phyloP scores from a whole-genome alignment of 2,113 vertebrate species.

The rabbit (Oryctolagus cuniculus) region DNA sequence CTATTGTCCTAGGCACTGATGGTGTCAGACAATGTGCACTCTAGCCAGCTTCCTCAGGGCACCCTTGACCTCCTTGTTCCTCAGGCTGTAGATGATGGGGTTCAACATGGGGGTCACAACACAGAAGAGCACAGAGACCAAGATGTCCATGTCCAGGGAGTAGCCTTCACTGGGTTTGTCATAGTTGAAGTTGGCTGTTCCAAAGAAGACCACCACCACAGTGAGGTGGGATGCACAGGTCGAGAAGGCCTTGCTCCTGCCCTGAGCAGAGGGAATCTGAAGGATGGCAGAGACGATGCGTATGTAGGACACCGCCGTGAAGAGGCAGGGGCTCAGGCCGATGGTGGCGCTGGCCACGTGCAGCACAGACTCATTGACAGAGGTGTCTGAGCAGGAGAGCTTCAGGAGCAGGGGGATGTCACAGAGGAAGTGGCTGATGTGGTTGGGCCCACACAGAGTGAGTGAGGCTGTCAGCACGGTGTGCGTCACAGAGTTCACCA shows the following conservation, averaged over 20 bases:
- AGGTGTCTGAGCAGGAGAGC: constrained; percentile 73
- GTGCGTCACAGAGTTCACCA: constrained; percentile 74
- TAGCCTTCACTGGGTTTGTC: too few relatives aligned
- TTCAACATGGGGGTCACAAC: constrained; percentile 69
- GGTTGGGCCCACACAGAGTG: constrained; percentile 63
- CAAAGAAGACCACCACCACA: constrained; percentile 22
- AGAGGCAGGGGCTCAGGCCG: constrained; percentile 63
- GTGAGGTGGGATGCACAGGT: constrained; percentile 63
- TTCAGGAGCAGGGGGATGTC: constrained; percentile 70
- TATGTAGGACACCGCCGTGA: constrained; percentile 53
- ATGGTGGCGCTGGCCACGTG: constrained; percentile 52
- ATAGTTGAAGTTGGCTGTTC: constrained; percentile 20
- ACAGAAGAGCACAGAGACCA: constrained; percentile 64
- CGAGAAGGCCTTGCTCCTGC: constrained; percentile 75
- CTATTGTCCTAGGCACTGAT: background rate
- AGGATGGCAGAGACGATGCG: constrained; percentile 72
- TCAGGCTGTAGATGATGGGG: constrained; percentile 71
- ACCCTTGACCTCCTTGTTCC: constrained; percentile 61
- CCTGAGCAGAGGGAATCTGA: constrained; percentile 36
- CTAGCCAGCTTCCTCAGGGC: constrained; percentile 38
- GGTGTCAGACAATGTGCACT: background rate
- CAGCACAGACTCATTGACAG: constrained; percentile 55
- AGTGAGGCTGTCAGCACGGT: constrained; percentile 37
- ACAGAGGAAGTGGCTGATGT: constrained; percentile 72
- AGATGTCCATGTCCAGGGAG: too few relatives aligned